Evolutionary conservation across 2,797 vertebrate species (phyloP).

Genomic region (Catamblyrhynchus diadema): DNA sequence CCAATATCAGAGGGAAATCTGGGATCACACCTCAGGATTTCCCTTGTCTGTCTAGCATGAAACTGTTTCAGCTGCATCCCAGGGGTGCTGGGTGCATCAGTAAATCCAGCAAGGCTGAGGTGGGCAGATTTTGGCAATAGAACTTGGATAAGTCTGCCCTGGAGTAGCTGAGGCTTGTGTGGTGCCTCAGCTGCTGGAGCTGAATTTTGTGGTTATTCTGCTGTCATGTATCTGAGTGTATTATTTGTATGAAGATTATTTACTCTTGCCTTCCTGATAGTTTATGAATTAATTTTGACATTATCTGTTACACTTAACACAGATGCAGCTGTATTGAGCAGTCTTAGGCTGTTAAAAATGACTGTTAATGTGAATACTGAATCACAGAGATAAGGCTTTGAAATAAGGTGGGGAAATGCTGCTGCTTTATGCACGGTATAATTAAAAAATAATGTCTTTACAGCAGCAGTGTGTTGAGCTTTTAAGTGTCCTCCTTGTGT

Average conservation of each 20-base stretch:
- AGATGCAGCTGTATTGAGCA: fast-evolving
- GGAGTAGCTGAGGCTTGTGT: fast-evolving
- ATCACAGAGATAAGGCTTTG: neutral
- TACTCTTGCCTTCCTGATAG: neutral
- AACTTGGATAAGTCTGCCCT: fast-evolving
- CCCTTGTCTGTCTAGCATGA: neutral
- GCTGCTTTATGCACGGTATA: neutral
- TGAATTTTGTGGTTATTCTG: neutral
- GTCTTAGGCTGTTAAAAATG: neutral
- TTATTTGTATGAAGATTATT: neutral
- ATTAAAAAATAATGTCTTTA: neutral
- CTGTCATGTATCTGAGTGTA: neutral
- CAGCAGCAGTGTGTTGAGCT: neutral
- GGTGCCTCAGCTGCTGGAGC: neutral
- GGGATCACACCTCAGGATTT: neutral
- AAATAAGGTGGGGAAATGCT: neutral
- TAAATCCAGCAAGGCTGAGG: neutral
- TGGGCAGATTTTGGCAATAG: neutral
- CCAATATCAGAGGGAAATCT: neutral
- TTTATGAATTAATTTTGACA: neutral
- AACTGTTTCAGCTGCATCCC: neutral
- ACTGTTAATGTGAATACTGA: neutral
- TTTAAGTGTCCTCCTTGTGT: neutral
- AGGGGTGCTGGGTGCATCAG: neutral
- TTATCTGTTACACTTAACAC: fast-evolving